Conservation (phyloP, 92 coral and sea anemone species). For the Scolanthus callimorphus region DNA sequence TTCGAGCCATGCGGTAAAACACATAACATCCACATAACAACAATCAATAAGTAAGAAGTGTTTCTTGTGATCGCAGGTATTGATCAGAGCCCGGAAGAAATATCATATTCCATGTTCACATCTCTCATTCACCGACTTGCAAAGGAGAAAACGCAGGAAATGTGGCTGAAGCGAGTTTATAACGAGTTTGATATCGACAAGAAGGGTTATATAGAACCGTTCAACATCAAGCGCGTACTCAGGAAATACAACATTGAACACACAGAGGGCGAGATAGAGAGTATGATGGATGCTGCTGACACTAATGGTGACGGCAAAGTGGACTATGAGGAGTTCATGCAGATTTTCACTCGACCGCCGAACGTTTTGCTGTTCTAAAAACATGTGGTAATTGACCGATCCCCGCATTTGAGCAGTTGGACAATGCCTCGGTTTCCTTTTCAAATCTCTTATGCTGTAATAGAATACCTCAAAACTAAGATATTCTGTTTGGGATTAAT, state of each 20-base stretch:
- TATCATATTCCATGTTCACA: constrained; percentile 49
- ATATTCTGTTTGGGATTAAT: too few species aligned
- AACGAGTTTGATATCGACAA: constrained; percentile 72
- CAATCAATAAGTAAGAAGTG: too few species aligned
- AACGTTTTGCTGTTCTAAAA: too few species aligned
- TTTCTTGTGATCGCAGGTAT: not conserved
- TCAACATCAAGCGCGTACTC: constrained; percentile 63
- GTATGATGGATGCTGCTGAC: constrained; percentile 80
- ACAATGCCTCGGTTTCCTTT: too few species aligned
- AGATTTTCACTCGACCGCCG: constrained; percentile 33
- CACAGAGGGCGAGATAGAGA: constrained; percentile 57
- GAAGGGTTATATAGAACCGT: constrained; percentile 66
- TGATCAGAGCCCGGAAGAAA: constrained; percentile 48
- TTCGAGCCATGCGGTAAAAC: too few species aligned
- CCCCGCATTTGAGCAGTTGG: too few species aligned
- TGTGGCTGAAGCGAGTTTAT: constrained; percentile 43
- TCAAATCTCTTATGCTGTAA: too few species aligned
- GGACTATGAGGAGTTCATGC: constrained; percentile 73
- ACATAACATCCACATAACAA: too few species aligned
- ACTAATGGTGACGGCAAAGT: constrained; percentile 76
- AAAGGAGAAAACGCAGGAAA: constrained; percentile 42
- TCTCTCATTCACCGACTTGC: constrained; percentile 30
- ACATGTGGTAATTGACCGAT: too few species aligned
- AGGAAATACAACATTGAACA: constrained; percentile 56
- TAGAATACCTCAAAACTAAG: too few species aligned